Base-by-base conservation (phyloP, 1,140 invertebrate genomes). In the Polyergus mexicanus region DNA sequence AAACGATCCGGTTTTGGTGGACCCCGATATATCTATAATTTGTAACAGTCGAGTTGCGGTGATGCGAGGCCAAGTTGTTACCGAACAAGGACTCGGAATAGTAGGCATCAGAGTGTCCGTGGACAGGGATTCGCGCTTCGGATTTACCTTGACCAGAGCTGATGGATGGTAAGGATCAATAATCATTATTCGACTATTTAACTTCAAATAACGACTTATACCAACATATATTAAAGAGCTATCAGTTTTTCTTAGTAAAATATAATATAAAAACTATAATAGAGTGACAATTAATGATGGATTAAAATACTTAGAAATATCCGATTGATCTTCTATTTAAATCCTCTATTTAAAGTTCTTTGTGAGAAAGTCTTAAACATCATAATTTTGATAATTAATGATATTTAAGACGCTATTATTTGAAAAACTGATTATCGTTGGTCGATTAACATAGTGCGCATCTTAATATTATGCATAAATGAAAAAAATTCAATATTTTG, bases 91-190 rank as follows among this genome's bases (percentile, higher is more conserved):
- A 87, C 97, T 99, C 76, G 98, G 99, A 80, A 98, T 99, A 94
- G 97, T 99, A 92, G 99, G 99, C 90, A 99, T 99, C 91, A 96
- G 99, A 87, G 99, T 99, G n/a, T 98, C 98, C 62, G 98, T 99
- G 77, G 98, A 98, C 94, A 96, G 97, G 85, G 98, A 99, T 93
- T 97, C 98, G n/a, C 96, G 97, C 85, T 98, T 99, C 94, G 99
- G 99, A 89, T 99, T 99, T 95, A 99, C 99, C 0, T 96, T 99
- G 3, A 99, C 98, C 22, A 96, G 99, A 93, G 97, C 98, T 92
- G 98, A 98, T 90, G 99, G 98, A 96, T 98, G 98, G 99, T 99
- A 96, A 98, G 98, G 97, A 90, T 28, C 28, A 87, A 76, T 32
- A 60, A n/a, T 76, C 8, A 11, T 77, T 54, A 72, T 41, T 56